phyloP scores from a whole-genome alignment of 2,797 vertebrate genomes.

The Coilia nasus region DNA sequence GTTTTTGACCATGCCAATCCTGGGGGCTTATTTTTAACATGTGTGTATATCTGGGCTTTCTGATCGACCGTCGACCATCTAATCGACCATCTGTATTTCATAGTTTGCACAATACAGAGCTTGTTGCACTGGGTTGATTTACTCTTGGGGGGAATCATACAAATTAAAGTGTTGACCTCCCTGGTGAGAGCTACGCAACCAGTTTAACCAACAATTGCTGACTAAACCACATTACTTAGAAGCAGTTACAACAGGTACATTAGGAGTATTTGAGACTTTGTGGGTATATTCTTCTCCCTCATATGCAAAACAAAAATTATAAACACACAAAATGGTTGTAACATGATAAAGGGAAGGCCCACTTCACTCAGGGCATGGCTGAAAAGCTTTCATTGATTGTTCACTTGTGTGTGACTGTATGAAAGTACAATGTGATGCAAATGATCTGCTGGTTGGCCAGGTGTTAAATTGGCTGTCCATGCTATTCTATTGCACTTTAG shows the following conservation, averaged over 20 bases:
- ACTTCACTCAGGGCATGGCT: not conserved
- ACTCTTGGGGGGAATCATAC: not conserved
- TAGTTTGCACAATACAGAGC: not conserved
- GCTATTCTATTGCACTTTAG: constrained; percentile 32
- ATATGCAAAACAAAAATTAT: not conserved
- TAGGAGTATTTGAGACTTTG: not conserved
- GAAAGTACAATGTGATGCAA: not conserved
- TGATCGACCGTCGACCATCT: no score
- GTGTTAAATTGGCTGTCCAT: not conserved
- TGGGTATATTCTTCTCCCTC: not conserved
- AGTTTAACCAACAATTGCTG: not conserved
- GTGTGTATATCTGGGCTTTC: not conserved
- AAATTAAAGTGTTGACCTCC: not conserved
- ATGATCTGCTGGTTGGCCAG: not conserved
- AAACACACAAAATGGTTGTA: not conserved
- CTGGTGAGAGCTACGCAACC: not conserved
- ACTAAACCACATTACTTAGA: not conserved
- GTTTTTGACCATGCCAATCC: not conserved
- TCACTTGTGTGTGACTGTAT: not conserved
- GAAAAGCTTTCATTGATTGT: not conserved
- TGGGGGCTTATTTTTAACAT: not conserved
- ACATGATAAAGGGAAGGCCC: not conserved
- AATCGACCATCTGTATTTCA: not conserved
- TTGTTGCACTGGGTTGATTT: not conserved
- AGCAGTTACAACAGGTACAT: not conserved